Base-by-base conservation (phyloP, 2,113 vertebrate species). In the Galeopterus variegatus region DNA sequence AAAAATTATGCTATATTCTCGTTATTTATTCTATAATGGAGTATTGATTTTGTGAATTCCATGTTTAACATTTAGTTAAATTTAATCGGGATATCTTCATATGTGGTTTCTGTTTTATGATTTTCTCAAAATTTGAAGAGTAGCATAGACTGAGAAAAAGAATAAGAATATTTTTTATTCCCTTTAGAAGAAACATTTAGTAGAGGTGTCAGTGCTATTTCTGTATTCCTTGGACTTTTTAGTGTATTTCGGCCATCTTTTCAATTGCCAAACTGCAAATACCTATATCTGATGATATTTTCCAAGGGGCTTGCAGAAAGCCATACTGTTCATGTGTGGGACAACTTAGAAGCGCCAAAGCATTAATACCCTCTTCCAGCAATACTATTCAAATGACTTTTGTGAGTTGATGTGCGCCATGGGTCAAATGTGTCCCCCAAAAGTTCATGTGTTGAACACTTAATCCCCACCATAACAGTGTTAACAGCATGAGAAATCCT, bases 381-480 rank as follows among this genome's bases (percentile, higher is more conserved):
- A 96, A 54, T 15, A 3, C 13, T 94, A 86, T 80, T 76, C 50
- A 69, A 94, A 83, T 90, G 13, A 84, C 36, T 65, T 89, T 73
- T 8, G 33, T 41, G 58, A 52, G 64, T 56, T 86, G 70, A 41
- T 41, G 41, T 41, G 41, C 41, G 4, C 41, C 4, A 41, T 41
- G 41, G 41, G 41, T 41, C 41, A 41, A 41, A 41, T 41, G 41
- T 41, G 41, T 41, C 41, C 41, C 41, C 41, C 41, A 41, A 41
- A 41, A 41, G 41, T 41, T 41, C 41, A 41, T 41, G 41, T 41
- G 41, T 41, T 41, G 41, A 41, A 41, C 41, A 41, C 41, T 41
- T 41, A 41, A 41, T 41, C 41, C 41, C 41, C 41, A 41, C 41
- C 41, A 41, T 41, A 41, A 41, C 41, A 41, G 41, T 41, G 41